These are phyloP conservation scores for Neoitamus cyanurus DNA, from an alignment of 2,888 invertebrate genomes.

Conservation along the genomic window DNA sequence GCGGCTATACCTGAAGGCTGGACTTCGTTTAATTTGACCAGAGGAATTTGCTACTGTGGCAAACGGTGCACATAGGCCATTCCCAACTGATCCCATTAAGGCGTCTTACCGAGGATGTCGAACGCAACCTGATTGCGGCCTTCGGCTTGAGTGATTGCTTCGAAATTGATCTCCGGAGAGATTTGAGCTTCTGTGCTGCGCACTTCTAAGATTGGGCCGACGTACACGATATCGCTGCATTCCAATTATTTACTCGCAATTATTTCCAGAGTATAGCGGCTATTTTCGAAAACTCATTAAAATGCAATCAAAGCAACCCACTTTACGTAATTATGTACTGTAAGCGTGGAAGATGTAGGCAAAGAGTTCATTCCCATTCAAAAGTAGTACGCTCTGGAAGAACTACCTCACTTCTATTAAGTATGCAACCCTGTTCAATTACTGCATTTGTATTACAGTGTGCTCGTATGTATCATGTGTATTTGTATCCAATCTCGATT, in stretches of 20 bases:
- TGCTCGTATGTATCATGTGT: no score
- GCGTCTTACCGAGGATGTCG: slow-evolving; percentile 19
- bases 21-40: slow-evolving; percentile 33
- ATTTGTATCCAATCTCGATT: no score
- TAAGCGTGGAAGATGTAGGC: no score
- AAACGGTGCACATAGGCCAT: not conserved
- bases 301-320: not conserved
- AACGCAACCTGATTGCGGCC: slow-evolving; percentile 6
- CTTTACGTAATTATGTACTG: not conserved
- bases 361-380: no score
- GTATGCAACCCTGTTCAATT: no score
- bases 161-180: not conserved
- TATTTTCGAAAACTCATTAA: not conserved
- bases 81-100: not conserved
- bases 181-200: slow-evolving; percentile 21
- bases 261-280: not conserved
- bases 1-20: not conserved
- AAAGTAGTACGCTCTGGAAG: no score
- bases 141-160: slow-evolving; percentile 8
- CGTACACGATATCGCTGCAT: not conserved
- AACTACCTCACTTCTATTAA: no score
- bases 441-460: no score
- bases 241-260: not conserved
- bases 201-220: not conserved
- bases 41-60: slow-evolving; percentile 39